Percentiles rank a stretch among this genome's conserved stretches.
phyloP scores from a whole-genome alignment of 2,888 invertebrate genomes.

The Therioaphis trifolii region DNA sequence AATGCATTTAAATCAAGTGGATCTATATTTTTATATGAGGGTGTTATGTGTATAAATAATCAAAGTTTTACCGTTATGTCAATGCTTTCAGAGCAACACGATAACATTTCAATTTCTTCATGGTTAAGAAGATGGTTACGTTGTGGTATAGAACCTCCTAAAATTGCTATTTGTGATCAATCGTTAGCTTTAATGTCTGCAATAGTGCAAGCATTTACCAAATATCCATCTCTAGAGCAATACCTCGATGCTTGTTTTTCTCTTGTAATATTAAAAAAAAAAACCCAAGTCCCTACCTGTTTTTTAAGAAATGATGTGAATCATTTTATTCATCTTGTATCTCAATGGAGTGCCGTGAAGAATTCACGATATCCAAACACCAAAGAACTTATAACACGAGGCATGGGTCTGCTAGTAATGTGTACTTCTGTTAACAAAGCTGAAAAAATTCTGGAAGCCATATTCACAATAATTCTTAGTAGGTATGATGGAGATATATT shows the following conservation, averaged over 20 bases:
- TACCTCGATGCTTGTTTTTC: not conserved
- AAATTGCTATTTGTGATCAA: constrained; percentile 14
- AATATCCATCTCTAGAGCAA: constrained; percentile 36
- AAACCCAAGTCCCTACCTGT: not conserved
- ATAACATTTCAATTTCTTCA: not conserved
- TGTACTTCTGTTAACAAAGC: constrained; percentile 12
- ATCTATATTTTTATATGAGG: not conserved
- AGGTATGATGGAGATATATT: too few species aligned
- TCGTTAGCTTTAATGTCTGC: not conserved
- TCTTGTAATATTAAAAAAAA: not conserved
- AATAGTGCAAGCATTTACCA: constrained; percentile 13
- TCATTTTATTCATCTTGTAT: constrained; percentile 3
- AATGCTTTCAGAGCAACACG: constrained; percentile 18
- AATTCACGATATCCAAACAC: constrained; percentile 17
- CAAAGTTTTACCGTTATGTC: not conserved
- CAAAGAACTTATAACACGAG: constrained; percentile 19
- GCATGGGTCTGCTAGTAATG: not conserved
- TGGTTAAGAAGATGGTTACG: constrained; percentile 9
- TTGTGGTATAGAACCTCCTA: not conserved
- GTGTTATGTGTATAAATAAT: constrained; percentile 12
- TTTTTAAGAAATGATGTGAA: constrained; percentile 27
- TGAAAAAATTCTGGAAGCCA: not conserved
- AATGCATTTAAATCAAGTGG: not conserved
- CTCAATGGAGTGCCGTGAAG: constrained; percentile 25
- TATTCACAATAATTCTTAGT: too few species aligned